A percentile compares a stretch with the other conserved stretches of the same genome.
These are phyloP conservation scores for Xylota segnis DNA, from an alignment of 2,888 invertebrate species.

Conservation along the genomic window DNA sequence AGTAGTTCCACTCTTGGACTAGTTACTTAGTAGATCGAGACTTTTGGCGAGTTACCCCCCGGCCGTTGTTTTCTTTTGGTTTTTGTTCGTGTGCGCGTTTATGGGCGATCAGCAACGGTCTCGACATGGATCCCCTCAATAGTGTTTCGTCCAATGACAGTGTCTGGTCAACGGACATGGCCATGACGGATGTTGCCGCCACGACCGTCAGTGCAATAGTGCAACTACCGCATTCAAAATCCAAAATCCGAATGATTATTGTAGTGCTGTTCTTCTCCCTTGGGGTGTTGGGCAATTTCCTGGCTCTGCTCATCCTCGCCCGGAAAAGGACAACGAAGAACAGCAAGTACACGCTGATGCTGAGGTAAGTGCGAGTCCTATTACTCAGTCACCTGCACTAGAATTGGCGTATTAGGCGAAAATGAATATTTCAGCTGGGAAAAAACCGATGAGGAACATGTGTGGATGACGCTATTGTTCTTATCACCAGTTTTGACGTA, in stretches of 20 bases:
- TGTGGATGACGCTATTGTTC: conserved; percentile 22
- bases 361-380: conserved; percentile 80
- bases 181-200: neutral
- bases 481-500: conserved; percentile 43
- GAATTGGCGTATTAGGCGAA: neutral
- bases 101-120: conserved; percentile 46
- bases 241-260: conserved; percentile 35
- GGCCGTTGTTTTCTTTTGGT: conserved; percentile 4
- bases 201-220: conserved; percentile 24
- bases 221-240: conserved; percentile 12
- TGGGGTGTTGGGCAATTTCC: conserved; percentile 90
- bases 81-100: conserved; percentile 23
- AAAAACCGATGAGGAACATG: conserved; percentile 18
- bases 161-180: conserved; percentile 13
- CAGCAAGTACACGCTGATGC: conserved; percentile 91
- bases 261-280: conserved; percentile 81
- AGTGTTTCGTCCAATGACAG: conserved; percentile 27
- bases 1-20: conserved; percentile 51
- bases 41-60: conserved; percentile 15
- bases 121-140: conserved; percentile 57
- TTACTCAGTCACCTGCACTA: neutral
- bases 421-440: conserved; percentile 8
- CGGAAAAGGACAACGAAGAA: conserved; percentile 90
- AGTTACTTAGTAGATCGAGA: conserved; percentile 45
- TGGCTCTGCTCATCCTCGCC: conserved; percentile 91